Evolutionary conservation across 2,113 vertebrate species (phyloP).

Genomic region (Malurus cyaneus): DNA sequence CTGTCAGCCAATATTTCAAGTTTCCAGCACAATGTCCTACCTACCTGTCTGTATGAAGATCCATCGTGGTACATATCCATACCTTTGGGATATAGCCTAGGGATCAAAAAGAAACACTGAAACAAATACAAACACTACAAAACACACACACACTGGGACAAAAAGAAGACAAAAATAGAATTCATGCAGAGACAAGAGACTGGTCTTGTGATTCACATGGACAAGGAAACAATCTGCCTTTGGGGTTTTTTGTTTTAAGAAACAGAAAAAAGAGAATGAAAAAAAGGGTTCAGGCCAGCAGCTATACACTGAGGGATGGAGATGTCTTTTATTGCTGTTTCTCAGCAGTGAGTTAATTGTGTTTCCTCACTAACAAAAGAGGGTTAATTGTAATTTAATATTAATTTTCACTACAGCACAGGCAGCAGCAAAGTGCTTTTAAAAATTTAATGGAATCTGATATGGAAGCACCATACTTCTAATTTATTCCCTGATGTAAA

Average conservation of each 20-base stretch:
- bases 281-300: background rate
- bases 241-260: background rate
- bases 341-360: background rate
- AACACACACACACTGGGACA: background rate
- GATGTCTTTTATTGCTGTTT: background rate
- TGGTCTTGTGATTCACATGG: background rate
- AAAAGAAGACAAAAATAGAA: background rate
- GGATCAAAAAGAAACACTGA: background rate
- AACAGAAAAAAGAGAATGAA: background rate
- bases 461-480: background rate
- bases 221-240: background rate
- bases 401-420: background rate
- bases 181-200: background rate
- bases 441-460: background rate
- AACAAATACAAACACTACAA: background rate
- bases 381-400: background rate
- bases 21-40: background rate
- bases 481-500: background rate
- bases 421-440: background rate
- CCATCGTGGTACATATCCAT: constrained; percentile 87
- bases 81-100: constrained; percentile 87
- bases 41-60: constrained; percentile 83
- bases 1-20: background rate
- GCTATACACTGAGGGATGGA: background rate
- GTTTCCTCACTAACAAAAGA: background rate